Percentiles rank a stretch among this genome's conserved stretches.
Conservation (phyloP, 1,140 invertebrate species). For the Drosophila sproati region DNA sequence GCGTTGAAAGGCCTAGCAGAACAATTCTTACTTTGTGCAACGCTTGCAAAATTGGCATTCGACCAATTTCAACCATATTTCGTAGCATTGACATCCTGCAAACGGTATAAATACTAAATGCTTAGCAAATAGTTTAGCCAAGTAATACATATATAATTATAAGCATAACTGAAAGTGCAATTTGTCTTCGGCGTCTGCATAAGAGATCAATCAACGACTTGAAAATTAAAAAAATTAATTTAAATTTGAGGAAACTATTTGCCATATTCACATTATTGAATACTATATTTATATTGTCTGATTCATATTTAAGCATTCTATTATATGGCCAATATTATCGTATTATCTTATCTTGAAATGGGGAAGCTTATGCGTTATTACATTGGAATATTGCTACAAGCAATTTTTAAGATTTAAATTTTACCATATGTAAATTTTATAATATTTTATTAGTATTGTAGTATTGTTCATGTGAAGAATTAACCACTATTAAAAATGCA, state of each 20-base stretch:
- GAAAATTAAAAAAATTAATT: conserved; percentile 3
- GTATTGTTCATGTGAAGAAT: too few relatives aligned
- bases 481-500: too few relatives aligned
- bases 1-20: conserved; percentile 44
- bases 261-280: neutral
- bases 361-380: too few relatives aligned
- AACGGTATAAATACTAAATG: neutral
- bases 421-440: too few relatives aligned
- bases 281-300: neutral
- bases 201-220: neutral
- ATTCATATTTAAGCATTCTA: neutral
- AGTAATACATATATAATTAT: conserved; percentile 34
- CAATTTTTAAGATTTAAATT: too few relatives aligned
- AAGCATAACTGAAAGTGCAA: conserved; percentile 36
- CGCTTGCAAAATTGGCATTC: conserved; percentile 18
- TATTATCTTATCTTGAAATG: too few relatives aligned
- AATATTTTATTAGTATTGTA: too few relatives aligned
- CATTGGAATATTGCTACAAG: too few relatives aligned
- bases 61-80: conserved; percentile 1
- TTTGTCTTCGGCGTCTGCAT: conserved; percentile 6
- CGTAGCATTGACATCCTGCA: neutral
- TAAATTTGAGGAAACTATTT: neutral
- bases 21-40: conserved; percentile 30
- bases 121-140: conserved; percentile 8
- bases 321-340: neutral